These are phyloP conservation scores for Trinectes maculatus DNA, from an alignment of 2,113 vertebrate genomes.

Conservation along the genomic window DNA sequence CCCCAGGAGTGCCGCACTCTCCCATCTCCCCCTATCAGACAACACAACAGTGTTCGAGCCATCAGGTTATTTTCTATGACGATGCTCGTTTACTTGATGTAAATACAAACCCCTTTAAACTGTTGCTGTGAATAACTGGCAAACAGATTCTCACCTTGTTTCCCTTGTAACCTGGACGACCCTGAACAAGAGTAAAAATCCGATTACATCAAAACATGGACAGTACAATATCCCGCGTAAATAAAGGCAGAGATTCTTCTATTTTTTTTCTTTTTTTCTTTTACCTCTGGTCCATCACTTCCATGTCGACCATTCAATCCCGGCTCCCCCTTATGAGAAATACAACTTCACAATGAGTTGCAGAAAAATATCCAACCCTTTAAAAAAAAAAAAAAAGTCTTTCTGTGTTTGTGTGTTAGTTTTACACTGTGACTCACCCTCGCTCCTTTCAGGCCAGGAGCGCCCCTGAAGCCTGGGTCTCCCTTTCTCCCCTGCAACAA, in stretches of 20 bases:
- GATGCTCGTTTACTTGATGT: background rate
- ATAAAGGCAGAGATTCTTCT: too few relatives aligned
- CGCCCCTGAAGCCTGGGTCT: slow-evolving; percentile 69
- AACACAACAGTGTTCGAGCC: slow-evolving; percentile 32
- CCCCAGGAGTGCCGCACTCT: slow-evolving; percentile 87
- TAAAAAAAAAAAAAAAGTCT: too few relatives aligned
- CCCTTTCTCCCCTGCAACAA: slow-evolving; percentile 76
- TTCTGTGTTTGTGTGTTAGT: too few relatives aligned
- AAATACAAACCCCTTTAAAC: background rate
- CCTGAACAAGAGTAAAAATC: slow-evolving; percentile 72
- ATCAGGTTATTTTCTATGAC: background rate
- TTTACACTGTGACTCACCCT: slow-evolving; percentile 63
- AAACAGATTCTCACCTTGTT: slow-evolving; percentile 82
- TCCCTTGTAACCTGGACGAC: slow-evolving; percentile 86
- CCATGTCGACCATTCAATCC: slow-evolving; percentile 83
- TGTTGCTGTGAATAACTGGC: too few relatives aligned
- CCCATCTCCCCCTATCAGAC: slow-evolving; percentile 84
- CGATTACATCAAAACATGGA: too few relatives aligned
- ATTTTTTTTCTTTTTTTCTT: background rate
- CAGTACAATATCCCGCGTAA: too few relatives aligned
- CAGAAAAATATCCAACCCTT: background rate
- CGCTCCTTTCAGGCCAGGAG: slow-evolving; percentile 64
- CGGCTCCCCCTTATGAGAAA: slow-evolving; percentile 80
- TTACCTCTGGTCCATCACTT: slow-evolving; percentile 84
- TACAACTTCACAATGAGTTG: background rate